Base-by-base conservation (phyloP, 2,113 vertebrate species). In the Nannospalax galili region DNA sequence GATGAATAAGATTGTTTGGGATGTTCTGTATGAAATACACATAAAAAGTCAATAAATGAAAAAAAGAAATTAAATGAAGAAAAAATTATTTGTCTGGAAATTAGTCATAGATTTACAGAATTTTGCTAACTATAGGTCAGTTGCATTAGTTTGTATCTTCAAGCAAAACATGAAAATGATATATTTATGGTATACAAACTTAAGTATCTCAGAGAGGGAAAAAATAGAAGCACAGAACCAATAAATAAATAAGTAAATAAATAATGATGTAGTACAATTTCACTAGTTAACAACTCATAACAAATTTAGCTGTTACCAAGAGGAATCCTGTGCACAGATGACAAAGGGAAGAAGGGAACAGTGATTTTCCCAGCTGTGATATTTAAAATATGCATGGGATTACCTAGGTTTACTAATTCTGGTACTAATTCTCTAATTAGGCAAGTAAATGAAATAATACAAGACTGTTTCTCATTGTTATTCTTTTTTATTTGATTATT, bases 361-460 rank as follows among this genome's bases (percentile, higher is more conserved):
- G 20, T 16, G 0, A 26, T 45, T 45, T 75, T 88, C 79, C 30
- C 79, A 42, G 58, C 19, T 78, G 5, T 88, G 40, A 40, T 7
- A 28, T 82, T 93, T 94, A 69, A 94, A 35, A 15, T 78, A 20
- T 84, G 60, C 22, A 32, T 90, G 67, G 28, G 64, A 84, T 82
- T 88, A 17, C 45, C 45, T 67, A 90, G 81, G 30, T 93, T 40
- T 67, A 69, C 67, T 74, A n/a, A 64, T 56, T 15, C 2, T 74
- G 73, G 17, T 75, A 14, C n/a, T n/a, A 3, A 14, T 90, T 92
- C 24, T 96, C 40, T 72, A 40, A 88, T 82, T 93, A 94, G 45
- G 32, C 60, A 95, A 90, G 62, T 14, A 73, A 70, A 26, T 82
- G 20, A 90, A 96, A 88, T 26, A 73, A 17, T 78, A 48, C 30